A percentile compares a stretch with the other conserved stretches of the same genome.
Conservation (phyloP, 2,113 vertebrate species). For the Prunella himalayana region DNA sequence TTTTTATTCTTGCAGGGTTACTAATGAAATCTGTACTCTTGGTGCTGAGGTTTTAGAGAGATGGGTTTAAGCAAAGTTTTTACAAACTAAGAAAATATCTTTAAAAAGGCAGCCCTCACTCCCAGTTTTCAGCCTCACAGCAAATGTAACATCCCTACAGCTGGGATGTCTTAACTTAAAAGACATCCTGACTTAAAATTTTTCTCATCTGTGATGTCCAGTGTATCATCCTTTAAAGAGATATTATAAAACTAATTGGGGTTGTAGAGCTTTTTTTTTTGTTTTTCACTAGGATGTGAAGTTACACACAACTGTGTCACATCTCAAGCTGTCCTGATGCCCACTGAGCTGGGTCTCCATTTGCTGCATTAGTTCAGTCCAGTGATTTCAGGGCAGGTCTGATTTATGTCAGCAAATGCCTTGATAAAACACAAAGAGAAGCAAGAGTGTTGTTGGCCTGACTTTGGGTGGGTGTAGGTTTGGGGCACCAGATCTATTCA, state of each 20-base stretch:
- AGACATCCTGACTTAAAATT: neutral
- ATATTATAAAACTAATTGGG: neutral
- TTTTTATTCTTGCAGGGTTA: conserved; percentile 5
- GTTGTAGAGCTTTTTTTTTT: neutral
- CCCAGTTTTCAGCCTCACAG: neutral
- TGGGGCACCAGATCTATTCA: neutral
- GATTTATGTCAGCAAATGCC: neutral
- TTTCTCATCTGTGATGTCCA: neutral
- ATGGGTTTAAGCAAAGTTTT: neutral
- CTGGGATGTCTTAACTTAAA: no score
- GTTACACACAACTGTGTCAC: neutral
- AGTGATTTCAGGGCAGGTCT: neutral
- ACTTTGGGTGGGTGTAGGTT: neutral
- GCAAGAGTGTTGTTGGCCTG: neutral
- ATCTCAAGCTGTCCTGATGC: neutral
- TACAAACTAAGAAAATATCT: neutral
- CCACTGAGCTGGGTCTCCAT: rapidly evolving
- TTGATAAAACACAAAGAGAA: neutral
- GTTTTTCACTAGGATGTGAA: neutral
- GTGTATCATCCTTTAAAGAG: neutral
- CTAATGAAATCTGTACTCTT: neutral
- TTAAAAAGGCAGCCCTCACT: neutral
- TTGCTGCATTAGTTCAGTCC: neutral
- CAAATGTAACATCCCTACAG: neutral
- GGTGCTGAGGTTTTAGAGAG: neutral